These are phyloP conservation scores for Argyra leucocephala DNA, from an alignment of 2,888 invertebrate species.

Conservation along the genomic window DNA sequence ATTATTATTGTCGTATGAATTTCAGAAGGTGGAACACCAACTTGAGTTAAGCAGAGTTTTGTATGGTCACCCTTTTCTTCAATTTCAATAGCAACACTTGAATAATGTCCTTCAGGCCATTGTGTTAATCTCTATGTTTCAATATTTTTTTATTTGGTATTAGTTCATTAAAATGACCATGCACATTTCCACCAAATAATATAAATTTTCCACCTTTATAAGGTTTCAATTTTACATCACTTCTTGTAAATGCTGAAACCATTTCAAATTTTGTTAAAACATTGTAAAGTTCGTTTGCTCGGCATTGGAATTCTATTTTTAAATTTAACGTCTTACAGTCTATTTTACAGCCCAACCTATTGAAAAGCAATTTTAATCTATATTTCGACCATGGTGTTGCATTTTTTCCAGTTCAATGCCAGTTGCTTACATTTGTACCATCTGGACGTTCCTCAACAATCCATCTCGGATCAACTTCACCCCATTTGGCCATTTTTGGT, in stretches of 20 bases:
- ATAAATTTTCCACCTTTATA: constrained; percentile 80
- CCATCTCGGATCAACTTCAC: constrained; percentile 99
- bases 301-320: constrained; percentile 52
- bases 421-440: constrained; percentile 98
- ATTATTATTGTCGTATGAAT: constrained; percentile 70
- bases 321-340: constrained; percentile 59
- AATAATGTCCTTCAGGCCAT: constrained; percentile 89
- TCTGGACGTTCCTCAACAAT: constrained; percentile 94
- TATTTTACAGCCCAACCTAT: constrained; percentile 32
- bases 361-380: constrained; percentile 69
- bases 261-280: constrained; percentile 79
- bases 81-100: constrained; percentile 75
- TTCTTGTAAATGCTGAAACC: constrained; percentile 84
- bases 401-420: constrained; percentile 99
- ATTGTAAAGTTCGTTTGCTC: constrained; percentile 69
- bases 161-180: constrained; percentile 78
- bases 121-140: constrained; percentile 90
- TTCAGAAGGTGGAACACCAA: constrained; percentile 73
- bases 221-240: constrained; percentile 67
- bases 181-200: constrained; percentile 85
- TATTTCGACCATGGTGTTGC: constrained; percentile 95
- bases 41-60: constrained; percentile 69
- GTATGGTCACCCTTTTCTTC: constrained; percentile 85
- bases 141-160: constrained; percentile 71
- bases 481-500: constrained; percentile 98